Evolutionary conservation across 2,797 vertebrate species (phyloP), one percentile per base, ranked within the genome.

Genomic region (Urocyon cinereoargenteus): DNA sequence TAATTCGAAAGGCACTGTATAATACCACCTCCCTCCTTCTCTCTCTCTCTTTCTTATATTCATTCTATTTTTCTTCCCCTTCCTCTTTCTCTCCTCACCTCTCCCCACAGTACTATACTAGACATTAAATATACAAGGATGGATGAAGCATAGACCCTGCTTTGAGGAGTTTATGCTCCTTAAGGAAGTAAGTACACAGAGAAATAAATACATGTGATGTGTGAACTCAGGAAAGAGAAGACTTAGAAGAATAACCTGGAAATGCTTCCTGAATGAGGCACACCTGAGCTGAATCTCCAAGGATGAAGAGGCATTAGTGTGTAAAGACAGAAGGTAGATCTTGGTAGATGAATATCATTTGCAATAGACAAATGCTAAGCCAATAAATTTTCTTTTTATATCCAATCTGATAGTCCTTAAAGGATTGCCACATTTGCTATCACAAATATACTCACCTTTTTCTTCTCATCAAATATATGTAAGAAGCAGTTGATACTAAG

Each of bases 311-410:
- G n/a, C 12, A 22, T 91, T 45, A 49, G 26, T 34, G 59, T 7
- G 1, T 59, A 51, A 83, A 90, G 21, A 77, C 14, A 24, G 61
- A 87, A 97, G 31, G 91, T 7, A 79, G 12, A 82, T 31, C 31
- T 53, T 49, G 31, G 22, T 49, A 62, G 51, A 55, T 73, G 91
- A 86, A 26, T 55, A 83, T 15, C 14, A 28, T 83, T 91, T 62
- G 3, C 26, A 93, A 31, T 0, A 84, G 53, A 14, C 26, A 81
- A n/a, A 36, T 49, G 19, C 49, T 45, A 72, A 79, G 36, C 14
- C 61, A 94, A 7, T 83, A 93, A 5, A n/a, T 84, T 64, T 57
- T 21, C 34, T 85, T 97, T 86, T 77, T 70, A 55, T 62, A 18
- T 31, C 11, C 64, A 75, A 15, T 3, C 68, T 51, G 34, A 62